phyloP scores from a whole-genome alignment of 2,113 vertebrate genomes.

The Chamaea fasciata region DNA sequence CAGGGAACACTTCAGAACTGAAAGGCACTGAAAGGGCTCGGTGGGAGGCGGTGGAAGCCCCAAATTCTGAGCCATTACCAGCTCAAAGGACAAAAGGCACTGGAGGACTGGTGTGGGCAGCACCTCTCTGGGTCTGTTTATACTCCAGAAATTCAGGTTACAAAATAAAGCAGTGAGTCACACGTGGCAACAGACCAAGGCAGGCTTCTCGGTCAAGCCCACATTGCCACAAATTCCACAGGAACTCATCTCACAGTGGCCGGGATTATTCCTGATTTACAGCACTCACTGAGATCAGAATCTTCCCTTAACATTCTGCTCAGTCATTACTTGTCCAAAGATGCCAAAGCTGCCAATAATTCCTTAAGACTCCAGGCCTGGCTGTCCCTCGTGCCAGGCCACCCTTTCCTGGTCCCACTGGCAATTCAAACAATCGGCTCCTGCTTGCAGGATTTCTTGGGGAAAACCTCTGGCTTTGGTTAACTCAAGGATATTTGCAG shows the following conservation, averaged over 20 bases:
- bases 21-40: not conserved
- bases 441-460: not conserved
- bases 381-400: not conserved
- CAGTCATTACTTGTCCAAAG: not conserved
- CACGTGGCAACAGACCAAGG: not conserved
- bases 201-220: not conserved
- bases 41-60: conserved; percentile 26
- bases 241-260: not conserved
- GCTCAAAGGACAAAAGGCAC: not conserved
- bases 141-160: not conserved
- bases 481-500: not conserved
- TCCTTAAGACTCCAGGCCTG: not conserved
- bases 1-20: not conserved
- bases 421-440: not conserved
- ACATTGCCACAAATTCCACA: not conserved
- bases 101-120: not conserved
- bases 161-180: not conserved
- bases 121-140: not conserved
- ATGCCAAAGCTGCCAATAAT: not conserved
- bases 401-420: not conserved
- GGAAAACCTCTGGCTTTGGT: not conserved
- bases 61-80: not conserved
- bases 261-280: not conserved
- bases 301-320: not conserved
- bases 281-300: not conserved